Evolutionary conservation across 2,888 invertebrate genomes (phyloP).

Genomic region (Dromius quadrimaculatus): DNA sequence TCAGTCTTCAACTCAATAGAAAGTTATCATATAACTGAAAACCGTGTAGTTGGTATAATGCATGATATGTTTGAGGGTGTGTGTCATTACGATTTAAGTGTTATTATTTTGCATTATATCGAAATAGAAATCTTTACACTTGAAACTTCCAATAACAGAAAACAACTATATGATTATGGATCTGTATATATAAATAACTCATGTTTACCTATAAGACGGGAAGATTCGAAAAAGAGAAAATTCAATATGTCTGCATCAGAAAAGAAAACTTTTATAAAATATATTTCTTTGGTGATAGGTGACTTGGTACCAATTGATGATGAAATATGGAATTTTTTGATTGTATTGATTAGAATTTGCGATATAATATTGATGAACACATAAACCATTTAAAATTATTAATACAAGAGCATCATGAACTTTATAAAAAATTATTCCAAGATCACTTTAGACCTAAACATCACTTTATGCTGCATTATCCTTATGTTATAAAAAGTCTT

Average conservation of each 20-base stretch:
- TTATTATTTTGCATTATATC: conserved; percentile 49
- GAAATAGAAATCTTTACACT: conserved; percentile 29
- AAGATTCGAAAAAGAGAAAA: conserved; percentile 33
- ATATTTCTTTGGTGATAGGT: conserved; percentile 40
- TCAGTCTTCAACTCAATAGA: conserved; percentile 50
- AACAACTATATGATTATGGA: conserved; percentile 35
- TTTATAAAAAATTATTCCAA: conserved; percentile 30
- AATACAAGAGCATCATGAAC: conserved; percentile 34
- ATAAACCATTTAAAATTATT: conserved; percentile 3
- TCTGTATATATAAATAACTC: neutral
- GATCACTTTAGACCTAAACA: conserved; percentile 44
- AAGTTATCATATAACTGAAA: conserved; percentile 49
- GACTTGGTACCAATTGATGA: conserved; percentile 49
- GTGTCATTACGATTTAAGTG: conserved; percentile 40
- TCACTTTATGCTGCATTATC: conserved; percentile 46
- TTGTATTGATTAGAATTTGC: conserved; percentile 35
- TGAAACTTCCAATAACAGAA: conserved; percentile 37
- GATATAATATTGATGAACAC: conserved; percentile 36
- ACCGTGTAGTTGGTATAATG: conserved; percentile 47
- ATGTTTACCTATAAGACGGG: neutral
- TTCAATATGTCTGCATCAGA: conserved; percentile 39
- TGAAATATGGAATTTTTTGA: conserved; percentile 38
- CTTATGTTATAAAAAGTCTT: conserved; percentile 27
- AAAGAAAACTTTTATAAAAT: conserved; percentile 39
- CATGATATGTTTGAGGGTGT: conserved; percentile 55